These are phyloP conservation scores for Catocala fraxini DNA, from an alignment of 2,888 invertebrate species.

Conservation along the genomic window DNA sequence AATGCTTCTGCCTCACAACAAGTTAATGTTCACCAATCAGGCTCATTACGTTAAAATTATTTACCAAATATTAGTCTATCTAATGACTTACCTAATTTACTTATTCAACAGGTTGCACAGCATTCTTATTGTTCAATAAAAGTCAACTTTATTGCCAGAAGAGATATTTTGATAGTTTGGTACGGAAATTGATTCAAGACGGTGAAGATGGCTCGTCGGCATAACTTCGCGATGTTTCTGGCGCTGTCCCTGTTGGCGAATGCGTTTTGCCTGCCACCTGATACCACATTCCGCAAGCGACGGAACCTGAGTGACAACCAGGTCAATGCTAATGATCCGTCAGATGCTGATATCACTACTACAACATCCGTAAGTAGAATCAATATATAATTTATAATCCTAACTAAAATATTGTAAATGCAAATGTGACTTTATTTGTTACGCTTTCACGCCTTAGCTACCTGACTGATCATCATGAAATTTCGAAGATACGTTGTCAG, in stretches of 20 bases:
- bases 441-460: too few species aligned
- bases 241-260: slow-evolving; percentile 63
- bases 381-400: too few species aligned
- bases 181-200: slow-evolving; percentile 48
- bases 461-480: too few species aligned
- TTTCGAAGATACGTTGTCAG: too few species aligned
- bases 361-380: slow-evolving; percentile 5
- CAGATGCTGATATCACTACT: neutral
- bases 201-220: slow-evolving; percentile 64
- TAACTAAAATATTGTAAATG: too few species aligned
- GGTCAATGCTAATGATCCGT: slow-evolving; percentile 26
- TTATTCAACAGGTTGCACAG: slow-evolving; percentile 22
- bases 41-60: neutral
- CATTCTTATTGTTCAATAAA: slow-evolving; percentile 34
- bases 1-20: neutral
- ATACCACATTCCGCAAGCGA: slow-evolving; percentile 31
- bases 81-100: slow-evolving; percentile 5
- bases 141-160: slow-evolving; percentile 16
- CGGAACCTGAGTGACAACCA: slow-evolving; percentile 37
- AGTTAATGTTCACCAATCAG: neutral
- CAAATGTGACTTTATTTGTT: too few species aligned
- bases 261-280: slow-evolving; percentile 63
- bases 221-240: slow-evolving; percentile 53
- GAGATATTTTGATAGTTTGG: slow-evolving; percentile 17
- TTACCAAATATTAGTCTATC: slow-evolving; percentile 13